Percentiles rank a stretch among this genome's conserved stretches.
Conservation (phyloP, 2,888 invertebrate species). For the Exocentrus adspersus region DNA sequence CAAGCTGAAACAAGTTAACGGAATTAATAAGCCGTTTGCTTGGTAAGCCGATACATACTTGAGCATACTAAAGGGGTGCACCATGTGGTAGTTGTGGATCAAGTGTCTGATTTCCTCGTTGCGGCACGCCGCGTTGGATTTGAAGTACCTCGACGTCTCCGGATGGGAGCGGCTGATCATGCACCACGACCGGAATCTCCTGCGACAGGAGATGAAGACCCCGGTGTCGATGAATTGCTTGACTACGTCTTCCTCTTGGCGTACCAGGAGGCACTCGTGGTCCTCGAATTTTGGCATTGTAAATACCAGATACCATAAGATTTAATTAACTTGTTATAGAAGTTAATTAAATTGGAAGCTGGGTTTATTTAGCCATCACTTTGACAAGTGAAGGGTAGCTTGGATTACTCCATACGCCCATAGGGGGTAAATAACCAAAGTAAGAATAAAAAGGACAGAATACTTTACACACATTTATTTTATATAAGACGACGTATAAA, state of each 20-base stretch:
- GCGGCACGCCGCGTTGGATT: slow-evolving; percentile 37
- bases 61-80: slow-evolving; percentile 46
- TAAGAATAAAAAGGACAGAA: too few relatives aligned
- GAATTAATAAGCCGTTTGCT: too few relatives aligned
- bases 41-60: too few relatives aligned
- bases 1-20: slow-evolving; percentile 27
- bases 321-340: too few relatives aligned
- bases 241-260: slow-evolving; percentile 12
- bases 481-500: too few relatives aligned
- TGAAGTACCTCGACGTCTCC: slow-evolving; percentile 25
- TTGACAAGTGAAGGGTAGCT: neutral
- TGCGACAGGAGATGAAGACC: neutral
- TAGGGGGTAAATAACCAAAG: too few relatives aligned
- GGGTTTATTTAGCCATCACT: neutral
- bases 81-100: slow-evolving; percentile 36
- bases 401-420: too few relatives aligned
- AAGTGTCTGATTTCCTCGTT: slow-evolving; percentile 42
- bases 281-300: slow-evolving; percentile 4
- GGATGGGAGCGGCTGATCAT: slow-evolving; percentile 5
- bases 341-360: too few relatives aligned
- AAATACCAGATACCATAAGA: neutral
- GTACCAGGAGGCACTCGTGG: slow-evolving; percentile 2
- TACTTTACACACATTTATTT: too few relatives aligned
- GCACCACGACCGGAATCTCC: slow-evolving; percentile 4
- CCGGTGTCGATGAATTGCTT: slow-evolving; percentile 14